A percentile compares a stretch with the other conserved stretches of the same genome.
These are phyloP conservation scores for Lethocerus indicus DNA, from an alignment of 1,140 invertebrate species.

Conservation along the genomic window DNA sequence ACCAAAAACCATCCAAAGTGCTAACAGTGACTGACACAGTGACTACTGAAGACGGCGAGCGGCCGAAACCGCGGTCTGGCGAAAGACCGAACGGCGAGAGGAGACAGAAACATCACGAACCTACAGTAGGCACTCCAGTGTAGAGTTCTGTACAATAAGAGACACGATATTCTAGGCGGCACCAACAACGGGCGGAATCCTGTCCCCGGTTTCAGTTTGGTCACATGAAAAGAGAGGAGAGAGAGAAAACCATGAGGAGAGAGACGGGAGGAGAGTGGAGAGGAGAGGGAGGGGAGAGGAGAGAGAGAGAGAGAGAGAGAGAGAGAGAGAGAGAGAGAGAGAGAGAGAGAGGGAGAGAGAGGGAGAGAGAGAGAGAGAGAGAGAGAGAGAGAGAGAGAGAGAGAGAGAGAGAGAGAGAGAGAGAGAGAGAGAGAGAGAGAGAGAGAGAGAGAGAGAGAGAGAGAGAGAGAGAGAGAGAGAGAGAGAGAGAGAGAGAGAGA, in stretches of 20 bases:
- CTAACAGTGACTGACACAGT: too few relatives aligned
- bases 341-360: not conserved
- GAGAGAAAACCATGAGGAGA: not conserved
- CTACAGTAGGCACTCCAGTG: too few relatives aligned
- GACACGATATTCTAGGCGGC: too few relatives aligned
- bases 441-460: not conserved
- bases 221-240: too few relatives aligned
- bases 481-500: constrained; percentile 1
- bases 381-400: constrained; percentile 5
- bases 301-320: not conserved
- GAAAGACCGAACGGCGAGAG: too few relatives aligned
- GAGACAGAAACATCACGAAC: too few relatives aligned
- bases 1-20: too few relatives aligned
- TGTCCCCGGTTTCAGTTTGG: too few relatives aligned
- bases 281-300: not conserved
- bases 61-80: too few relatives aligned
- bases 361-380: not conserved
- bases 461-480: not conserved
- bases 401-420: not conserved
- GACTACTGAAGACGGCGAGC: too few relatives aligned
- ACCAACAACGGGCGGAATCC: too few relatives aligned
- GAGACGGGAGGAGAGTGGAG: not conserved
- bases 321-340: not conserved
- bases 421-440: not conserved
- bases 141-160: too few relatives aligned